phyloP scores from a whole-genome alignment of 2,888 invertebrate genomes.

The Amaurobius ferox region DNA sequence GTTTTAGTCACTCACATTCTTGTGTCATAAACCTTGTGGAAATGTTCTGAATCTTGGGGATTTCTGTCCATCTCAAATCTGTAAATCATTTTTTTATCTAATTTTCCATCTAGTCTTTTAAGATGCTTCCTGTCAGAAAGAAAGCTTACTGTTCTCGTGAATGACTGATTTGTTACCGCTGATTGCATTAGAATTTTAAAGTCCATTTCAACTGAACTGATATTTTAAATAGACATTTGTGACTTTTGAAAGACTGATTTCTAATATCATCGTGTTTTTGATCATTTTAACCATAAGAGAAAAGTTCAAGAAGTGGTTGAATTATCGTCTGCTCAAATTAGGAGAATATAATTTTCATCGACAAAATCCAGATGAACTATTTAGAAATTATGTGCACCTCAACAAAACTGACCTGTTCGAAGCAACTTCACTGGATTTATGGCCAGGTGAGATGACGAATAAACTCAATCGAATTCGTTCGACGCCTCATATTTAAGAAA shows the following conservation, averaged over 20 bases:
- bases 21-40: conserved; percentile 36
- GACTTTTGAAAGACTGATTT: too few relatives aligned
- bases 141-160: conserved; percentile 40
- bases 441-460: conserved; percentile 68
- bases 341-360: background rate
- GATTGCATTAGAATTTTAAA: too few relatives aligned
- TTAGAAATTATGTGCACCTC: conserved; percentile 43
- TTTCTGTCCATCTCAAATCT: background rate
- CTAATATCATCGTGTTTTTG: too few relatives aligned
- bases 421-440: conserved; percentile 70
- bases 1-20: conserved; percentile 4
- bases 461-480: background rate
- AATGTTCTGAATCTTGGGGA: conserved; percentile 58
- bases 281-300: too few relatives aligned
- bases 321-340: background rate
- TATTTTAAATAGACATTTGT: too few relatives aligned
- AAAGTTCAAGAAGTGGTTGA: too few relatives aligned
- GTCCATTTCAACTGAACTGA: too few relatives aligned
- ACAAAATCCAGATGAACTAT: conserved; percentile 49
- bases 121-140: conserved; percentile 48
- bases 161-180: too few relatives aligned
- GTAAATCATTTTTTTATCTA: background rate
- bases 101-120: background rate
- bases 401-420: conserved; percentile 54
- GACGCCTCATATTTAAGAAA: background rate